Conservation (phyloP, 1,140 invertebrate species). For the Drosophila melanica region DNA sequence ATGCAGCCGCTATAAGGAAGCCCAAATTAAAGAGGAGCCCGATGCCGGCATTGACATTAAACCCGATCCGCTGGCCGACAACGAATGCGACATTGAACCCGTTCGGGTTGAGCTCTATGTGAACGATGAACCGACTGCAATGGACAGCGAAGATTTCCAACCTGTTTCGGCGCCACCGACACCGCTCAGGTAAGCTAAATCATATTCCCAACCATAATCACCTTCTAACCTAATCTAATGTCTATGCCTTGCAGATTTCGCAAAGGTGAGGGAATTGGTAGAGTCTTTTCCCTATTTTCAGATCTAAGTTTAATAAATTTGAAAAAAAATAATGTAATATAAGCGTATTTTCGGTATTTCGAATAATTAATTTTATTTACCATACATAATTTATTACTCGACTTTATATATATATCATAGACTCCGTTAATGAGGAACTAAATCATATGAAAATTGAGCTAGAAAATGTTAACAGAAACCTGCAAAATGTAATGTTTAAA, state of each 20-base stretch:
- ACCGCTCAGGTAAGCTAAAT: neutral
- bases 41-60: neutral
- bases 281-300: too few relatives aligned
- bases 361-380: neutral
- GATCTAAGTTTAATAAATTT: too few relatives aligned
- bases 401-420: neutral
- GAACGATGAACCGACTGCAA: neutral
- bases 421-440: constrained; percentile 1
- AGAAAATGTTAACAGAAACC: neutral
- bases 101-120: neutral
- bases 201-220: neutral
- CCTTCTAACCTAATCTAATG: neutral
- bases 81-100: neutral
- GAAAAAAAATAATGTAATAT: too few relatives aligned
- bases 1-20: neutral
- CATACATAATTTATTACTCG: neutral
- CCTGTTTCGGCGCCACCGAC: neutral
- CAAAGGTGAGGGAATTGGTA: neutral
- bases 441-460: neutral
- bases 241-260: neutral
- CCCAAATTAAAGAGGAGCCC: neutral
- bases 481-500: neutral
- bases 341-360: too few relatives aligned
- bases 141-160: neutral
- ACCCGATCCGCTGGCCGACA: neutral